Conservation (phyloP, 2,113 vertebrate genomes). For the Cyprinodon tularosa region DNA sequence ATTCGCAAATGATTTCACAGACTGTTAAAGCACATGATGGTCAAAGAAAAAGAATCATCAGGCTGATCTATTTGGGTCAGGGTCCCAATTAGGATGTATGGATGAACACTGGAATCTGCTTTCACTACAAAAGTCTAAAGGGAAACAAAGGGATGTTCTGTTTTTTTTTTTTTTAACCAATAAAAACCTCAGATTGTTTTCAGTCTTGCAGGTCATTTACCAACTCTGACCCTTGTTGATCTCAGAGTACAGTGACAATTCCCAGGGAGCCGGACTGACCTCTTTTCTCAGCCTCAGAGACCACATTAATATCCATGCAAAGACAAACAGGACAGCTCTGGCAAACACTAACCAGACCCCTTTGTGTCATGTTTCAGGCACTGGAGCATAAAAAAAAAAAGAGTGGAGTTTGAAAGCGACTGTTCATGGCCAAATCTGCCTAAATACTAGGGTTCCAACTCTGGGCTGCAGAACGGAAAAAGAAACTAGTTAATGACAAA, state of each 20-base stretch:
- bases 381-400: slow-evolving; percentile 27
- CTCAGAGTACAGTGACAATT: slow-evolving; percentile 36
- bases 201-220: slow-evolving; percentile 31
- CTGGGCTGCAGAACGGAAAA: not conserved
- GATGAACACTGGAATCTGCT: slow-evolving; percentile 30
- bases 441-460: slow-evolving; percentile 16
- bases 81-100: slow-evolving; percentile 38
- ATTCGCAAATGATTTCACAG: slow-evolving; percentile 47
- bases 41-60: slow-evolving; percentile 25
- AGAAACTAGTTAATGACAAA: slow-evolving; percentile 11
- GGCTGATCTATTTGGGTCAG: slow-evolving; percentile 24
- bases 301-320: slow-evolving; percentile 57
- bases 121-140: slow-evolving; percentile 17
- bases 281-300: slow-evolving; percentile 47
- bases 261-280: slow-evolving; percentile 41
- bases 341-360: slow-evolving; percentile 45
- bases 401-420: slow-evolving; percentile 29
- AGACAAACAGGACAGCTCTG: slow-evolving; percentile 57
- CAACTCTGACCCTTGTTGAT: slow-evolving; percentile 15
- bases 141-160: slow-evolving; percentile 18
- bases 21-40: slow-evolving; percentile 12
- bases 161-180: slow-evolving; percentile 28
- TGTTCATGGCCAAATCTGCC: slow-evolving; percentile 37
- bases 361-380: slow-evolving; percentile 59
- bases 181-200: slow-evolving; percentile 26